phyloP scores from a whole-genome alignment of 2,888 invertebrate genomes.

The Dascillus cervinus region DNA sequence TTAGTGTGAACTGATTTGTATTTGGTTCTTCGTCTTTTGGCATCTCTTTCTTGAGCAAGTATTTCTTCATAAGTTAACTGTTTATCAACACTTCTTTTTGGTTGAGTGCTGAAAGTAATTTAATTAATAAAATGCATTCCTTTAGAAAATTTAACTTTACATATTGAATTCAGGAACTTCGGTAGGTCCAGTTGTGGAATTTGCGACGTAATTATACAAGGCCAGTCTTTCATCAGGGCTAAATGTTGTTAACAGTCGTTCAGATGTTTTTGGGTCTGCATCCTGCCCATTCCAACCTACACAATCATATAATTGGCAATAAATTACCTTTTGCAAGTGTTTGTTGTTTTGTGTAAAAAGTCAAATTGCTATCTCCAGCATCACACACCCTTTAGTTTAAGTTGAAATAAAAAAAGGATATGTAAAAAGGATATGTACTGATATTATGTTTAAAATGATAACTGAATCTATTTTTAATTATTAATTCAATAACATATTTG shows the following conservation, averaged over 20 bases:
- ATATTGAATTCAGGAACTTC: slow-evolving; percentile 35
- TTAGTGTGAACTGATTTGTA: slow-evolving; percentile 50
- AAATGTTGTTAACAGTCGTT: slow-evolving; percentile 40
- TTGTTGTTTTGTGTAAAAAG: no score
- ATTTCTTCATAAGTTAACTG: slow-evolving; percentile 42
- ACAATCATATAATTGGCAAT: slow-evolving; percentile 10
- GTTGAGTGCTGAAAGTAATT: slow-evolving; percentile 3
- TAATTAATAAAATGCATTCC: not conserved
- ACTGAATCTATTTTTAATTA: no score
- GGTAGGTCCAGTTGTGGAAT: slow-evolving; percentile 30
- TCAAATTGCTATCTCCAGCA: no score
- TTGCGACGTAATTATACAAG: slow-evolving; percentile 48
- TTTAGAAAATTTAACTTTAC: slow-evolving; percentile 21
- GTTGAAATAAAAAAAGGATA: slow-evolving; percentile 26
- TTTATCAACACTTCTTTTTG: slow-evolving; percentile 25
- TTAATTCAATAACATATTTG: slow-evolving; percentile 8
- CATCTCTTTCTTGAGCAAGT: slow-evolving; percentile 49
- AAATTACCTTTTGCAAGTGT: slow-evolving; percentile 10
- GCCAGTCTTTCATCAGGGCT: slow-evolving; percentile 50
- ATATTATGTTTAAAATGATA: slow-evolving; percentile 5
- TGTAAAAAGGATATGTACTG: slow-evolving; percentile 28
- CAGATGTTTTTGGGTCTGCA: slow-evolving; percentile 37
- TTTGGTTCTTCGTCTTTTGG: slow-evolving; percentile 52
- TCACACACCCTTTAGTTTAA: slow-evolving; percentile 2
- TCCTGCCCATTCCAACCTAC: slow-evolving; percentile 39